Conservation (phyloP, 2,113 vertebrate species). For the Chaenogobius annularis region DNA sequence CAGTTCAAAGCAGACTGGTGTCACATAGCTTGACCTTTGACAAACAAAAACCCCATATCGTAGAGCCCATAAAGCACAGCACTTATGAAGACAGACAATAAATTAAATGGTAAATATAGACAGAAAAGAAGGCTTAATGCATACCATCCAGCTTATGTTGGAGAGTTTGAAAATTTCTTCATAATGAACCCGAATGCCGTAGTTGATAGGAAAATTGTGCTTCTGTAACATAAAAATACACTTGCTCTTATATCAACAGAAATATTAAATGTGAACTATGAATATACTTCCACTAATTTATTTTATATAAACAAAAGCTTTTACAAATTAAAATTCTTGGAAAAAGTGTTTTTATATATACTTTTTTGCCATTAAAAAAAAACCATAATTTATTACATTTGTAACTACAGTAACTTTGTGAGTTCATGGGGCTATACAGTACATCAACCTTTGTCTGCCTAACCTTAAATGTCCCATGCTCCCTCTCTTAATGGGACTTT, state of each 20-base stretch:
- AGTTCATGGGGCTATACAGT: too few species aligned
- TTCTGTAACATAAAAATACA: slow-evolving; percentile 59
- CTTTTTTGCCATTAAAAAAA: too few species aligned
- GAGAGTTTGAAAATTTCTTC: slow-evolving; percentile 73
- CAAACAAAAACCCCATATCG: slow-evolving; percentile 1
- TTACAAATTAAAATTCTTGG: neutral
- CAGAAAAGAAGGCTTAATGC: neutral
- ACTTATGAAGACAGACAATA: neutral
- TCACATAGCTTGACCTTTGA: neutral
- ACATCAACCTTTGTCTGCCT: too few species aligned
- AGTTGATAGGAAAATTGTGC: slow-evolving; percentile 79
- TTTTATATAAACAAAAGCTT: neutral
- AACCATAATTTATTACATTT: too few species aligned
- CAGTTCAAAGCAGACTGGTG: neutral
- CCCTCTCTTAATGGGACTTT: neutral
- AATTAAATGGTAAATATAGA: neutral
- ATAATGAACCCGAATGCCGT: slow-evolving; percentile 70
- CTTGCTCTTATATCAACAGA: neutral
- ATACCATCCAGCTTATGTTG: slow-evolving; percentile 76
- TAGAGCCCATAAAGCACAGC: neutral
- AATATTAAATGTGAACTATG: neutral
- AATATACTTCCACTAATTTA: neutral
- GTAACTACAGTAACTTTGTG: too few species aligned
- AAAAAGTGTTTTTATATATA: neutral
- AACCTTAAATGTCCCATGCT: neutral